Percentiles rank a stretch among this genome's conserved stretches.
Conservation (phyloP, 2,888 invertebrate species). For the Loripinus fragilis region DNA sequence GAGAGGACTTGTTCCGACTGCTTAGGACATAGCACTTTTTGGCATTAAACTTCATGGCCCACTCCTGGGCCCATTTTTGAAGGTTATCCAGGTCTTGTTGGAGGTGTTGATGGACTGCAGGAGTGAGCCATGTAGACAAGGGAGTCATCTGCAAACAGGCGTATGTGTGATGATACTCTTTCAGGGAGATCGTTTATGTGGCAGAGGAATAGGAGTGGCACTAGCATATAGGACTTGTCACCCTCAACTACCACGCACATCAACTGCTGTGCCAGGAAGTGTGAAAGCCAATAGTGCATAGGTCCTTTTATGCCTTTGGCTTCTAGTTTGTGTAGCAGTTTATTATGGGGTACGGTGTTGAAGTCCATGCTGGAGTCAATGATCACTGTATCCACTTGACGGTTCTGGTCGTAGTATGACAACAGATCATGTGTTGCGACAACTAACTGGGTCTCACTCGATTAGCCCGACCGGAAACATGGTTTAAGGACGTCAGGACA, state of each 20-base stretch:
- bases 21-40: too few species aligned
- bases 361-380: conserved; percentile 25
- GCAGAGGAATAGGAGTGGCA: too few species aligned
- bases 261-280: not conserved
- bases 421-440: conserved; percentile 7
- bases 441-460: conserved; percentile 20
- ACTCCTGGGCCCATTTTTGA: too few species aligned
- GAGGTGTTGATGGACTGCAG: conserved; percentile 8
- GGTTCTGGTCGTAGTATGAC: not conserved
- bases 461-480: conserved; percentile 25
- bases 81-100: conserved; percentile 34
- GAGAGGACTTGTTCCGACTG: too few species aligned
- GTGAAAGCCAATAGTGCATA: conserved; percentile 4
- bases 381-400: conserved; percentile 1
- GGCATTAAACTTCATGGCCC: too few species aligned
- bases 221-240: not conserved
- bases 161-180: too few species aligned
- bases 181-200: too few species aligned
- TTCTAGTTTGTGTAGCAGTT: too few species aligned
- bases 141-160: too few species aligned
- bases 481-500: conserved; percentile 13
- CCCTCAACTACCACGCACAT: conserved; percentile 18
- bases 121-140: conserved; percentile 14
- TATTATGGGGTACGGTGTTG: too few species aligned
- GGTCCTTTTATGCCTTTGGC: conserved; percentile 18